A percentile compares a stretch with the other conserved stretches of the same genome.
phyloP scores from a whole-genome alignment of 1,140 invertebrate genomes.

The Aphis gossypii region DNA sequence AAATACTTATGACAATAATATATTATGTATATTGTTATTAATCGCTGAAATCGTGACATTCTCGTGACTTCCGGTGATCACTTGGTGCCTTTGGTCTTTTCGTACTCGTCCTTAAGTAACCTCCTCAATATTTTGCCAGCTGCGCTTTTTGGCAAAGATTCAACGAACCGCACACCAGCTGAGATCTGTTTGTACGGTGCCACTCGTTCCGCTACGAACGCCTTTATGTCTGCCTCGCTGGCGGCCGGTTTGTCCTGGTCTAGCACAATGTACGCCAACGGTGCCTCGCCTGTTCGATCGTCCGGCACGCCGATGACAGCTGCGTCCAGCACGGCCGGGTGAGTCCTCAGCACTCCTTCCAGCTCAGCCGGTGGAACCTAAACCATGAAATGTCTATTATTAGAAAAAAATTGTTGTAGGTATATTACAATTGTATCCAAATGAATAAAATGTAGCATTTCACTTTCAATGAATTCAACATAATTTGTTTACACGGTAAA shows the following conservation, averaged over 20 bases:
- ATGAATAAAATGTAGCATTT: no score
- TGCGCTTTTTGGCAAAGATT: constrained; percentile 76
- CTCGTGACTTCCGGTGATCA: not conserved
- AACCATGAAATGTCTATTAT: constrained; percentile 39
- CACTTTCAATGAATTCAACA: no score
- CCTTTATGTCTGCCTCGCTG: constrained; percentile 67
- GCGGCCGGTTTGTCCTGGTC: constrained; percentile 65
- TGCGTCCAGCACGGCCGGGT: constrained; percentile 73
- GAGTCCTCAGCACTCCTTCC: constrained; percentile 74
- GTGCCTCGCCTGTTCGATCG: constrained; percentile 71
- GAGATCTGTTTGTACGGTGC: constrained; percentile 73
- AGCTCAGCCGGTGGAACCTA: constrained; percentile 74
- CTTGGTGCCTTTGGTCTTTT: not conserved
- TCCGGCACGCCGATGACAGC: constrained; percentile 77
- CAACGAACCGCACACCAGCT: constrained; percentile 73
- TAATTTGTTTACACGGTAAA: no score
- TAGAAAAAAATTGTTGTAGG: no score
- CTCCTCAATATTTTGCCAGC: constrained; percentile 79
- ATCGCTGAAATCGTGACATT: not conserved
- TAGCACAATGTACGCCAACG: constrained; percentile 70
- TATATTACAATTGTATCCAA: no score
- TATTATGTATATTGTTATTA: not conserved
- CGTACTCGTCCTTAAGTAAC: constrained; percentile 66
- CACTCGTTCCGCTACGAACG: constrained; percentile 66
- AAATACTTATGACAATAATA: not conserved